These are phyloP conservation scores for Rhynchopsitta pachyrhyncha DNA, from an alignment of 2,113 vertebrate genomes.

Conservation along the genomic window DNA sequence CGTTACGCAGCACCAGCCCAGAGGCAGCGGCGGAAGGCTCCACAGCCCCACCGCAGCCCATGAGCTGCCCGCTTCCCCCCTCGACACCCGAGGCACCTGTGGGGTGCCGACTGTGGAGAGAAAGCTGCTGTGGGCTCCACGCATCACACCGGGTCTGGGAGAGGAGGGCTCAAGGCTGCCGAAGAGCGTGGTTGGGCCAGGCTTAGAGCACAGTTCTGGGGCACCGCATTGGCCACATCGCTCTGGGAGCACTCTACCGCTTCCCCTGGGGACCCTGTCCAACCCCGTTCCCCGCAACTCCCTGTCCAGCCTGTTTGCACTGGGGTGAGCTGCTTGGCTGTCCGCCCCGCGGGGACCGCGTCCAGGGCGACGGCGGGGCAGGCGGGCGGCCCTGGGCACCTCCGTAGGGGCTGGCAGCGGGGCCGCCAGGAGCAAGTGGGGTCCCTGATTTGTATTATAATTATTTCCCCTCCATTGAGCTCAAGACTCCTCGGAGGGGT, in stretches of 20 bases:
- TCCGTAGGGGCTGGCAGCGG: not conserved
- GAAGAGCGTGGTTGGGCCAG: not conserved
- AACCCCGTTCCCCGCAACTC: no score
- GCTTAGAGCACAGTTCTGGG: not conserved
- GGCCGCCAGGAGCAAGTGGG: not conserved
- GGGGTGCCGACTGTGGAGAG: not conserved
- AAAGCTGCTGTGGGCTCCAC: not conserved
- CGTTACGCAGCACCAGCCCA: not conserved
- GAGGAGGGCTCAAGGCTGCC: not conserved
- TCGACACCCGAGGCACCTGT: not conserved
- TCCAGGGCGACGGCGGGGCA: not conserved
- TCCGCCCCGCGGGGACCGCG: not conserved
- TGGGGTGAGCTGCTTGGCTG: not conserved
- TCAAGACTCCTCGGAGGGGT: not conserved
- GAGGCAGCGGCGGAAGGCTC: not conserved
- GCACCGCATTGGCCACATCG: not conserved
- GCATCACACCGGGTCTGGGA: not conserved
- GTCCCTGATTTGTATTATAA: not conserved
- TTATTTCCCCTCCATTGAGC: not conserved
- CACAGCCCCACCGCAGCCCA: not conserved
- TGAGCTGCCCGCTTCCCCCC: not conserved
- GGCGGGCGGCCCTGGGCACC: not conserved
- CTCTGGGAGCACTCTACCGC: not conserved
- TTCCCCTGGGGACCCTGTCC: not conserved
- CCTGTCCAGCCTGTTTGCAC: fast-evolving